phyloP scores from a whole-genome alignment of 2,113 vertebrate species.

The Struthidea cinerea region DNA sequence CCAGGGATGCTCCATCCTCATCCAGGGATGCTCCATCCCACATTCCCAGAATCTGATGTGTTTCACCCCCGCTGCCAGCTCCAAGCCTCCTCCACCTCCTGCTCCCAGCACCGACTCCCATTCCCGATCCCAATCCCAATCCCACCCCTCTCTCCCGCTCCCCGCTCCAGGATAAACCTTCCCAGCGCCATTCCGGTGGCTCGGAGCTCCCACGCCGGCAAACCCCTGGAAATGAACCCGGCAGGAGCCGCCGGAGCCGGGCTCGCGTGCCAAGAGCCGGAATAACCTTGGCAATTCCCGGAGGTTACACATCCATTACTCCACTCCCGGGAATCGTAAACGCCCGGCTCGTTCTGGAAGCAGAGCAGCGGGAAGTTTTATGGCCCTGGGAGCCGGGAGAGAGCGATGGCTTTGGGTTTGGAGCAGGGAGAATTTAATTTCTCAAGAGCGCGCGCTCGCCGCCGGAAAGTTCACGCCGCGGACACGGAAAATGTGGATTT shows the following conservation, averaged over 20 bases:
- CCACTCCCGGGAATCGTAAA: neutral
- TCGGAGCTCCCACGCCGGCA: neutral
- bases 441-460: neutral
- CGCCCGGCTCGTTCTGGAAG: neutral
- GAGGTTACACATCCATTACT: slow-evolving; percentile 8
- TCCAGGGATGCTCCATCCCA: neutral
- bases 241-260: neutral
- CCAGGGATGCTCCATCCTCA: too few species aligned
- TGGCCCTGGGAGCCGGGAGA: neutral
- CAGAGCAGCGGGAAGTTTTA: neutral
- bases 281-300: neutral
- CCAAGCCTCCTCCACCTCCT: neutral
- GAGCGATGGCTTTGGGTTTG: neutral
- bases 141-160: fast-evolving
- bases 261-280: neutral
- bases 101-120: neutral
- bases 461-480: neutral
- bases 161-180: neutral
- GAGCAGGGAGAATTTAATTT: neutral
- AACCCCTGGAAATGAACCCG: neutral
- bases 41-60: fast-evolving
- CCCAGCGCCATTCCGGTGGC: neutral
- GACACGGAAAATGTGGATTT: fast-evolving
- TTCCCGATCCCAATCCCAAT: neutral
- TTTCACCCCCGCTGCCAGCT: fast-evolving